A percentile compares a stretch with the other conserved stretches of the same genome.
Evolutionary conservation across 2,113 vertebrate genomes (phyloP).

Genomic region (Gnathonemus echidnorhynchus): DNA sequence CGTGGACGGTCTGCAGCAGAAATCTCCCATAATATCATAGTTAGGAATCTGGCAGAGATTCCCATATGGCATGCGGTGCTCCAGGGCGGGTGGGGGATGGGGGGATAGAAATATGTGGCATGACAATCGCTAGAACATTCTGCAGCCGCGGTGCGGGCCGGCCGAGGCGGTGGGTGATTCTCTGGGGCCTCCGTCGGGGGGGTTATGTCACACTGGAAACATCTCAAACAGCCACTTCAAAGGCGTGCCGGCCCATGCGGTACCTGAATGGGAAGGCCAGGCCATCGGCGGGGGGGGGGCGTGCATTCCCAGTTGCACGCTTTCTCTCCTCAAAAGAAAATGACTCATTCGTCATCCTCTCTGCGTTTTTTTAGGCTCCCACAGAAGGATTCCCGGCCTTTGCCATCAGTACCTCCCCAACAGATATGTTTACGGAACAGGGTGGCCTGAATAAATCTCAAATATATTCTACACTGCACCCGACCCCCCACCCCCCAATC

Average conservation of each 20-base stretch:
- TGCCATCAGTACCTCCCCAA: background rate
- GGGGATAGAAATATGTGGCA: conserved; percentile 20
- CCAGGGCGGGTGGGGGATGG: background rate
- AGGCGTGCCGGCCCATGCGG: background rate
- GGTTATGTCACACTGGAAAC: conserved; percentile 13
- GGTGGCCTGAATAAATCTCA: background rate
- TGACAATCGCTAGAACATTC: conserved; percentile 28
- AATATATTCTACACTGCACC: background rate
- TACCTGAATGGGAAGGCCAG: background rate
- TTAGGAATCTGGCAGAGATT: background rate
- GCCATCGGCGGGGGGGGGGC: background rate
- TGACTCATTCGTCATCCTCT: background rate
- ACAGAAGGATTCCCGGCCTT: background rate
- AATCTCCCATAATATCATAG: conserved; percentile 16
- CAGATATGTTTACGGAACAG: background rate
- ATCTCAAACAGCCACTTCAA: conserved; percentile 17
- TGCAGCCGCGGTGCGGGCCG: conserved; percentile 19
- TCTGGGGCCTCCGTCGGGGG: conserved; percentile 2
- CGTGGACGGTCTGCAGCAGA: conserved; percentile 9
- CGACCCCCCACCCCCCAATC: no score
- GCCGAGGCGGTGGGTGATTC: conserved; percentile 1
- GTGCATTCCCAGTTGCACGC: background rate
- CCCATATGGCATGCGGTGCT: conserved; percentile 10
- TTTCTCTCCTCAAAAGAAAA: background rate
- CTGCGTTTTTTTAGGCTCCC: background rate